Percentiles rank a stretch among this genome's conserved stretches.
These are phyloP conservation scores for Orchesellides sinensis DNA, from an alignment of 2,888 invertebrate species.

Conservation along the genomic window DNA sequence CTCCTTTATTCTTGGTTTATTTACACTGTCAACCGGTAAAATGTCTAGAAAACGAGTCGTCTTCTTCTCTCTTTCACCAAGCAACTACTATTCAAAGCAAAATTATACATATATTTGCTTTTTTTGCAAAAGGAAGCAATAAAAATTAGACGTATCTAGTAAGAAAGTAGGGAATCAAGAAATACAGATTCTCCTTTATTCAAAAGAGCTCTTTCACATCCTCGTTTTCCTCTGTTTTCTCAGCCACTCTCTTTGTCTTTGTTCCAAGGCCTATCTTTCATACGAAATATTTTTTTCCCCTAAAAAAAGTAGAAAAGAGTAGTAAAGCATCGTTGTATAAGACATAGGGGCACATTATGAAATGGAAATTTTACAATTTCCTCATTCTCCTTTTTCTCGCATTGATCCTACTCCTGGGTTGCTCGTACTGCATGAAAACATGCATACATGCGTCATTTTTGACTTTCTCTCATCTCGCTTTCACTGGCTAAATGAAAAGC, in stretches of 20 bases:
- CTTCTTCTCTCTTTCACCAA: too few species aligned
- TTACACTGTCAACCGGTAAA: not conserved
- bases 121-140: slow-evolving; percentile 7
- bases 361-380: not conserved
- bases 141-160: not conserved
- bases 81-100: not conserved
- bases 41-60: not conserved
- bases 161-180: slow-evolving; percentile 13
- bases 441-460: not conserved
- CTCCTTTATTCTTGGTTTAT: not conserved
- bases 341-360: not conserved
- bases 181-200: not conserved
- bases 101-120: not conserved
- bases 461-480: not conserved
- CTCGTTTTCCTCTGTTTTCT: slow-evolving; percentile 1
- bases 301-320: not conserved
- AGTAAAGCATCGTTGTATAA: not conserved
- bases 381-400: not conserved
- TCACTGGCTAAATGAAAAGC: not conserved
- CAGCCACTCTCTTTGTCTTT: not conserved
- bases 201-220: not conserved
- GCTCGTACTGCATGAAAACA: too few species aligned
- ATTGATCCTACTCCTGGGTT: too few species aligned
- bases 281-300: not conserved
- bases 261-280: not conserved